phyloP scores from a whole-genome alignment of 2,113 vertebrate genomes.

The Protomyctophum bolini region DNA sequence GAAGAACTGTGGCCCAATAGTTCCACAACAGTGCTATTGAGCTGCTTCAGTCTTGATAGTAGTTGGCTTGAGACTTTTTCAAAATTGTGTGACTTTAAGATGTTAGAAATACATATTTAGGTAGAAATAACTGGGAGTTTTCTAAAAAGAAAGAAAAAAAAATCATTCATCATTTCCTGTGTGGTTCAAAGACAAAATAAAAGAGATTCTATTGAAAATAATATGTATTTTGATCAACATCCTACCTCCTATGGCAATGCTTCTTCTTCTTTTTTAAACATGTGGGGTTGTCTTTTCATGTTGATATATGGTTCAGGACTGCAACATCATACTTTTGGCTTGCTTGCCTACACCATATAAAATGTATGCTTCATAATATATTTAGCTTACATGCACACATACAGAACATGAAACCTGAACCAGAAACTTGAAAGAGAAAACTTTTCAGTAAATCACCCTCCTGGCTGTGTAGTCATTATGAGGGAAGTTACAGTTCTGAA shows the following conservation, averaged over 20 bases:
- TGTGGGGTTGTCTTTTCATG: constrained; percentile 44
- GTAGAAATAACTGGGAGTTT: constrained; percentile 72
- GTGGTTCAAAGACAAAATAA: constrained; percentile 71
- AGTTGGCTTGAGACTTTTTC: constrained; percentile 51
- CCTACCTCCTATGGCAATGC: constrained; percentile 49
- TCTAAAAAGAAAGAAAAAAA: constrained; percentile 47
- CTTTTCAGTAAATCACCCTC: background rate
- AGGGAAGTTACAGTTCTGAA: constrained; percentile 13
- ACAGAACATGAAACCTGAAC: constrained; percentile 12
- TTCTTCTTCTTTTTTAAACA: constrained; percentile 13
- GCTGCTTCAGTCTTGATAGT: constrained; percentile 42
- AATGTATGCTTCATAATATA: constrained; percentile 11
- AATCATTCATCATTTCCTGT: constrained; percentile 66
- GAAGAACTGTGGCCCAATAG: constrained; percentile 55
- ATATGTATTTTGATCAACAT: constrained; percentile 53
- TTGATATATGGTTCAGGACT: background rate
- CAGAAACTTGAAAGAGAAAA: constrained; percentile 24
- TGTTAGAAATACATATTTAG: constrained; percentile 68
- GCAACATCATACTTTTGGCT: constrained; percentile 33
- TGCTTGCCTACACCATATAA: constrained; percentile 19
- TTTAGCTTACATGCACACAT: constrained; percentile 1
- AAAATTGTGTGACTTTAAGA: constrained; percentile 58
- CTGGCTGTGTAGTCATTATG: constrained; percentile 20
- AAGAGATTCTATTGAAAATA: constrained; percentile 67
- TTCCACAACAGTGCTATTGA: constrained; percentile 48